Evolutionary conservation across 2,113 vertebrate species (phyloP).

Genomic region (Delphinus delphis): DNA sequence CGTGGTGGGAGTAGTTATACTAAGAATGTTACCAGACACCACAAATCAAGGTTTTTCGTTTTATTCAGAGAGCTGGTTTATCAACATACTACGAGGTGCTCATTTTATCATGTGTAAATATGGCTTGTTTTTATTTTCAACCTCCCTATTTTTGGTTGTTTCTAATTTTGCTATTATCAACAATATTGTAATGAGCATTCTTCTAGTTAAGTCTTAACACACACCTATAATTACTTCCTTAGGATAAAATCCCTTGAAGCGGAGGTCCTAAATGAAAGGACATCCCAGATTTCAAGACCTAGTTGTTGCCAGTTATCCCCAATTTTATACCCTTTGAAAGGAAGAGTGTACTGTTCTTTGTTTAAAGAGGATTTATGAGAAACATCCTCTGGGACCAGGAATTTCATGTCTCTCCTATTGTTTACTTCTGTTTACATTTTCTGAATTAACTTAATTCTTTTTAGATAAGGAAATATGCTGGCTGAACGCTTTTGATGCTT

Average conservation of each 20-base stretch:
- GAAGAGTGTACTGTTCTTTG: conserved; percentile 26
- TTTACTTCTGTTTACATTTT: conserved; percentile 69
- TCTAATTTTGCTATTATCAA: not conserved
- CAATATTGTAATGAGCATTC: not conserved
- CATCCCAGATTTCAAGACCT: not conserved
- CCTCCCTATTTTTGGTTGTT: not conserved
- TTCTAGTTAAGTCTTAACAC: not conserved
- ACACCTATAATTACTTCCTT: not conserved
- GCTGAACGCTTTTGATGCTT: conserved; percentile 40
- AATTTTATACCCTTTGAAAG: not conserved
- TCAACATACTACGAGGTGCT: not conserved
- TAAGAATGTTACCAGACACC: not conserved
- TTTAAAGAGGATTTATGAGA: conserved; percentile 51
- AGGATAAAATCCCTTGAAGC: not conserved
- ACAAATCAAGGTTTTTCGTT: not conserved
- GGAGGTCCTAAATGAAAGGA: not conserved
- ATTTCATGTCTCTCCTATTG: conserved; percentile 29
- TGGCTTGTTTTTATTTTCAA: not conserved
- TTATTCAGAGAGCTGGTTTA: not conserved
- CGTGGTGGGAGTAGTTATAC: not conserved
- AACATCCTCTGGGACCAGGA: conserved; percentile 27
- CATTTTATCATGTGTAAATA: not conserved
- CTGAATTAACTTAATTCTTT: conserved; percentile 66
- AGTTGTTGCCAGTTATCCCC: not conserved
- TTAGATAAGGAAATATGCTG: conserved; percentile 39